Conservation (phyloP, 35 echinoderm and acorn worm genomes). For the Lytechinus pictus region DNA sequence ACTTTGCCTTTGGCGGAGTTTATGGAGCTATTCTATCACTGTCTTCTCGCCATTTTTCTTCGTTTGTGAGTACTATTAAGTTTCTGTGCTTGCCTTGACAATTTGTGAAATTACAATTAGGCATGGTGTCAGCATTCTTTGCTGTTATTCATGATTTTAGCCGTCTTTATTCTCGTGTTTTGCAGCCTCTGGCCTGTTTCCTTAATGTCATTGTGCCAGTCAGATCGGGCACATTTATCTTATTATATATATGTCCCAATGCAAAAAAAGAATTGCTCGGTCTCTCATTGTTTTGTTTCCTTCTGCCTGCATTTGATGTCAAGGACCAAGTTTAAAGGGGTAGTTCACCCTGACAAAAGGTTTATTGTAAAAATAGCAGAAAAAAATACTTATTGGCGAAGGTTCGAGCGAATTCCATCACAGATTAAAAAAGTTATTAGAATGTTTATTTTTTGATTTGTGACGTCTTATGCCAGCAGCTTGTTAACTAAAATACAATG, state of each 20-base stretch:
- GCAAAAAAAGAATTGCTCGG: background rate
- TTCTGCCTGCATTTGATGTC: background rate
- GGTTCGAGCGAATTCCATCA: too few species aligned
- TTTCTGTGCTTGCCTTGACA: background rate
- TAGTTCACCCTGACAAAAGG: too few species aligned
- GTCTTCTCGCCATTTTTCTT: background rate
- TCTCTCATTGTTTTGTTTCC: background rate
- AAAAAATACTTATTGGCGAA: too few species aligned
- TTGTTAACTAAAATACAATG: too few species aligned
- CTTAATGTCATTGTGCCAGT: background rate
- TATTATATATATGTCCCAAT: background rate
- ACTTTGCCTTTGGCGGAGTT: background rate
- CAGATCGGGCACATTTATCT: background rate
- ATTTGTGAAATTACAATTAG: slow-evolving; percentile 20
- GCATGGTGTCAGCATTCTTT: slow-evolving; percentile 1
- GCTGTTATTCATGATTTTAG: background rate
- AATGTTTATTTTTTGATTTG: too few species aligned
- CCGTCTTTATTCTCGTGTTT: background rate
- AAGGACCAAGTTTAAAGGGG: background rate
- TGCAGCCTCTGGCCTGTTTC: background rate
- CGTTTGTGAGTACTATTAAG: background rate
- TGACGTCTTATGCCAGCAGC: too few species aligned
- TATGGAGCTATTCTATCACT: background rate
- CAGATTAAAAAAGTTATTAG: too few species aligned
- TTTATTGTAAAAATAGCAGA: too few species aligned